phyloP scores from a whole-genome alignment of 2,888 invertebrate genomes.

The Shargacucullia verbasci region DNA sequence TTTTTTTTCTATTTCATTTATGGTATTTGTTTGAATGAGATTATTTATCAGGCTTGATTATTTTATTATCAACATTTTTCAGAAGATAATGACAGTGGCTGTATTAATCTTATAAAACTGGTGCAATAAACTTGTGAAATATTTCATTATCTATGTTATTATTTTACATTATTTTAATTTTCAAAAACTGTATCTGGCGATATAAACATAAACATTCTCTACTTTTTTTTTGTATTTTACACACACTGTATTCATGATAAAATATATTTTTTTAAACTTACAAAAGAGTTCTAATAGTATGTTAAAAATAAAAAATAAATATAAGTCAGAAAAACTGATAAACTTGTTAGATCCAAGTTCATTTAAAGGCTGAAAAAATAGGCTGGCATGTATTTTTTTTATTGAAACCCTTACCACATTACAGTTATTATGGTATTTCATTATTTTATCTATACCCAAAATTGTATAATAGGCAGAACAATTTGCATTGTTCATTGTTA shows the following conservation, averaged over 20 bases:
- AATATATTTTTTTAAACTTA: no score
- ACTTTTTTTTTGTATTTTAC: conserved; percentile 2
- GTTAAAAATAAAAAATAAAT: no score
- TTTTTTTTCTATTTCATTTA: background rate
- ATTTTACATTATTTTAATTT: background rate
- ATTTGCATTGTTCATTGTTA: background rate
- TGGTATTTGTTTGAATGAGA: background rate
- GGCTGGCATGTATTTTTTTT: no score
- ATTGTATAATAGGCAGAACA: conserved; percentile 1
- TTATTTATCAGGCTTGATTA: conserved; percentile 3
- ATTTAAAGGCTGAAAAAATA: no score
- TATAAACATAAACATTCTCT: background rate
- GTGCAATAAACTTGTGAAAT: conserved; percentile 2
- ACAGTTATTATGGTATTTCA: no score
- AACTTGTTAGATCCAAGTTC: no score
- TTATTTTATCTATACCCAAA: no score
- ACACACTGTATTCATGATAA: no score
- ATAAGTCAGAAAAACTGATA: no score
- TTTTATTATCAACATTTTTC: conserved; percentile 15
- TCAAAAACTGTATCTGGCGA: conserved; percentile 1
- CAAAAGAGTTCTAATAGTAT: no score
- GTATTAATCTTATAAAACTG: conserved; percentile 20
- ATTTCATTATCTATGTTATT: background rate
- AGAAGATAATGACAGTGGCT: conserved; percentile 1
- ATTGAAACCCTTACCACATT: no score